phyloP scores from a whole-genome alignment of 37 sponge, comb jelly and placozoan genomes.

The Amphimedon queenslandica region DNA sequence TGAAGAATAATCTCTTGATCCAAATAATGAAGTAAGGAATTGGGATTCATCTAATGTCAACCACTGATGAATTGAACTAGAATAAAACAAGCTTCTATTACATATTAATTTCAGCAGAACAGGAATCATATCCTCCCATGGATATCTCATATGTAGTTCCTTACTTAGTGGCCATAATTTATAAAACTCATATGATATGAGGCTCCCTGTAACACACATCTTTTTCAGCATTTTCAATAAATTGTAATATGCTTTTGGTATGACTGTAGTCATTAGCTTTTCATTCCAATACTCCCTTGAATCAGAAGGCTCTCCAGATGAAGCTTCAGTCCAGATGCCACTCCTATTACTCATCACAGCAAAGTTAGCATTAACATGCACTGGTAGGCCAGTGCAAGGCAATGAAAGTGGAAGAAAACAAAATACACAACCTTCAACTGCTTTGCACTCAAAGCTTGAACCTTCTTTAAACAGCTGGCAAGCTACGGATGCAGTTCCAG shows the following conservation, averaged over 20 bases:
- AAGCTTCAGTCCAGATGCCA: conserved; percentile 30
- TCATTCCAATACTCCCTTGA: neutral
- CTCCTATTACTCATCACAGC: conserved; percentile 42
- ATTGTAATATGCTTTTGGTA: conserved; percentile 1
- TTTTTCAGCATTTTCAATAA: neutral
- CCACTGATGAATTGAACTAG: conserved; percentile 10
- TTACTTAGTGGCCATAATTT: neutral
- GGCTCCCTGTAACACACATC: neutral
- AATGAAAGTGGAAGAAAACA: conserved; percentile 40
- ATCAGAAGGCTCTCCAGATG: neutral
- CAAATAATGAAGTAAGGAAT: too few species aligned
- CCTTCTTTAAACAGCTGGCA: neutral
- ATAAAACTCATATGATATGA: neutral
- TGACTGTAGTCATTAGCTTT: neutral
- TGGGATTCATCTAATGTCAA: conserved; percentile 4
- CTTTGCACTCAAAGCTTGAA: neutral
- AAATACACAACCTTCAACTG: conserved; percentile 29
- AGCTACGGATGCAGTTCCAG: conserved; percentile 18
- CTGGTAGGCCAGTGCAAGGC: conserved; percentile 41
- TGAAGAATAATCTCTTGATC: too few species aligned
- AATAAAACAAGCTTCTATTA: conserved; percentile 6
- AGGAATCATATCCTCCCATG: neutral
- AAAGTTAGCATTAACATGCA: conserved; percentile 60
- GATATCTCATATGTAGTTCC: neutral
- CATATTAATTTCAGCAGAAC: neutral